Conservation (phyloP, 2,113 vertebrate species). For the Sus scrofa region DNA sequence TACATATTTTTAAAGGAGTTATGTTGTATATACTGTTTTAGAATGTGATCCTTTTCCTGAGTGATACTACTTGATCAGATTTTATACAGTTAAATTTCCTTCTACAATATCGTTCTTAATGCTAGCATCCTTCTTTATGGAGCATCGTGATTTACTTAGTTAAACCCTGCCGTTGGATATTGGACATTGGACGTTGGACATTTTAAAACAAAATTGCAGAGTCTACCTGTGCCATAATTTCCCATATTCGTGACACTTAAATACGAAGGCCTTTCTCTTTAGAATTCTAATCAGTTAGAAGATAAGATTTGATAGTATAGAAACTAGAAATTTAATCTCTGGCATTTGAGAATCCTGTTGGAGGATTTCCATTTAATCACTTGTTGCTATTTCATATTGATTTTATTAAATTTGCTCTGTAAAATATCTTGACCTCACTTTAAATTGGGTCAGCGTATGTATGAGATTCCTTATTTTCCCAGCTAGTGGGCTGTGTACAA, state of each 20-base stretch:
- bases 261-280: background rate
- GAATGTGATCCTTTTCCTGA: background rate
- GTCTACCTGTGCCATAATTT: background rate
- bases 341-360: background rate
- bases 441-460: background rate
- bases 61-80: background rate
- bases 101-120: background rate
- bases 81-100: constrained; percentile 22
- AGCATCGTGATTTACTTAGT: background rate
- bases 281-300: background rate
- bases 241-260: background rate
- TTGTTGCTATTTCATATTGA: constrained; percentile 7
- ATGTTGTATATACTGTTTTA: background rate
- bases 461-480: background rate
- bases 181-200: background rate
- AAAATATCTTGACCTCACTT: constrained; percentile 9
- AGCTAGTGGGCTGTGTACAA: background rate
- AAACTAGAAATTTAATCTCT: background rate
- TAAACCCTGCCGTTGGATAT: background rate
- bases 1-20: background rate
- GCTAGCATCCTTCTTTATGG: background rate
- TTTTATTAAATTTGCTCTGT: constrained; percentile 15
- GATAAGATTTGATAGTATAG: background rate
- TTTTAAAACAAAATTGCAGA: background rate
- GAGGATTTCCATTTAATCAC: constrained; percentile 36